phyloP scores from a whole-genome alignment of 2,888 invertebrate species.

The Stenichneumon culpator region DNA sequence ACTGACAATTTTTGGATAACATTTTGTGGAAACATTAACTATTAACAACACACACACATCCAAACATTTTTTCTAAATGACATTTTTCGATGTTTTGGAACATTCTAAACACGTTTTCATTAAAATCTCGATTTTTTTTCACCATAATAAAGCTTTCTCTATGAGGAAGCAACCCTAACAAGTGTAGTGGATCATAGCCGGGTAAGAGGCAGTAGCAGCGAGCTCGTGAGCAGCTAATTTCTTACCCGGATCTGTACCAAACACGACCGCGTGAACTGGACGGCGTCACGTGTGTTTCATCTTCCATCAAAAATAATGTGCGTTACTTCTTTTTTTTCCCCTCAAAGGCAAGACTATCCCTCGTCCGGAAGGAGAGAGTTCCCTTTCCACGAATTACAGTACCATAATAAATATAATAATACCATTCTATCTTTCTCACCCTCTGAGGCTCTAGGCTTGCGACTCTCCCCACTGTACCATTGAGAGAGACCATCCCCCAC shows the following conservation, averaged over 20 bases:
- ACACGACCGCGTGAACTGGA: not conserved
- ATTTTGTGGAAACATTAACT: too few relatives aligned
- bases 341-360: constrained; percentile 7
- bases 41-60: too few relatives aligned
- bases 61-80: too few relatives aligned
- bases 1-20: too few relatives aligned
- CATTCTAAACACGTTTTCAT: too few relatives aligned
- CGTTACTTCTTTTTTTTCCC: not conserved
- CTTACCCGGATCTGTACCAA: not conserved
- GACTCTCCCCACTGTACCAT: not conserved
- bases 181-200: not conserved
- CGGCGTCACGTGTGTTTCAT: constrained; percentile 29
- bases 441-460: constrained; percentile 14
- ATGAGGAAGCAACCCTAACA: too few relatives aligned
- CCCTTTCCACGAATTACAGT: constrained; percentile 35
- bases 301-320: constrained; percentile 19
- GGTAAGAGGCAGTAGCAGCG: not conserved
- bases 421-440: constrained; percentile 45
- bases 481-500: constrained; percentile 5
- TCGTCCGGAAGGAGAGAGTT: not conserved
- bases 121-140: too few relatives aligned
- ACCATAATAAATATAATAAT: constrained; percentile 37
- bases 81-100: too few relatives aligned
- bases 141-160: too few relatives aligned
- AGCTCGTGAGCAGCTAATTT: constrained; percentile 13